Percentiles rank a stretch among this genome's conserved stretches.
These are phyloP conservation scores for Tridacna gigas DNA, from an alignment of 2,888 invertebrate species.

Conservation along the genomic window DNA sequence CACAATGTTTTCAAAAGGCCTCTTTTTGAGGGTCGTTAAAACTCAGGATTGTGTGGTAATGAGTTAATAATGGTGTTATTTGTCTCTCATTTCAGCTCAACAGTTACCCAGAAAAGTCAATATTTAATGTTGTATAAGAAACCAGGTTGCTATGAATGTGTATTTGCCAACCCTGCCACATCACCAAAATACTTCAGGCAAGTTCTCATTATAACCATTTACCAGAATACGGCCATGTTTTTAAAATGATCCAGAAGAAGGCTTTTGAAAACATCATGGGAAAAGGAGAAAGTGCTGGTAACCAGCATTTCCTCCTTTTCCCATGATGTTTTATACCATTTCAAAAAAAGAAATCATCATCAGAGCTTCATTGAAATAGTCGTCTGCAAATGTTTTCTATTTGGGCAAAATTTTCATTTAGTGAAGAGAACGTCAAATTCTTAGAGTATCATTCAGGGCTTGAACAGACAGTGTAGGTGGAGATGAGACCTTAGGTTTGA, in stretches of 20 bases:
- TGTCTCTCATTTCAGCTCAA: conserved; percentile 57
- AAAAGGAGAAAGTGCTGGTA: background rate
- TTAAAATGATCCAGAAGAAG: background rate
- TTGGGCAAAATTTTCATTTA: too few relatives aligned
- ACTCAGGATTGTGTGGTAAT: background rate
- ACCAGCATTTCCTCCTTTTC: background rate
- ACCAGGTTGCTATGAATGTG: conserved; percentile 75
- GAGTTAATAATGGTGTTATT: background rate
- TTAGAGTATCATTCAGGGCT: too few relatives aligned
- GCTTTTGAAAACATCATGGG: background rate
- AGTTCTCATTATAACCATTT: background rate
- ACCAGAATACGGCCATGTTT: background rate
- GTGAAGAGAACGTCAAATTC: too few relatives aligned
- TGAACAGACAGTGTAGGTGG: too few relatives aligned
- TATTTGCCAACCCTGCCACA: conserved; percentile 61
- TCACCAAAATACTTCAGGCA: conserved; percentile 71
- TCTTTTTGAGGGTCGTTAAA: too few relatives aligned
- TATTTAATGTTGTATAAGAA: conserved; percentile 72
- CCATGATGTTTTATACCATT: too few relatives aligned
- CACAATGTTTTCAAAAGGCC: too few relatives aligned
- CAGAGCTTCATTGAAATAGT: too few relatives aligned
- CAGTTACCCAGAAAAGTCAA: conserved; percentile 66
- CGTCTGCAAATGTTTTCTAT: too few relatives aligned
- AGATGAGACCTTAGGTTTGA: too few relatives aligned
- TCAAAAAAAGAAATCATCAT: too few relatives aligned